Evolutionary conservation across 1,140 invertebrate genomes (phyloP), one percentile per base, ranked within the genome.

Genomic region (Caenorhabditis brenneri): DNA sequence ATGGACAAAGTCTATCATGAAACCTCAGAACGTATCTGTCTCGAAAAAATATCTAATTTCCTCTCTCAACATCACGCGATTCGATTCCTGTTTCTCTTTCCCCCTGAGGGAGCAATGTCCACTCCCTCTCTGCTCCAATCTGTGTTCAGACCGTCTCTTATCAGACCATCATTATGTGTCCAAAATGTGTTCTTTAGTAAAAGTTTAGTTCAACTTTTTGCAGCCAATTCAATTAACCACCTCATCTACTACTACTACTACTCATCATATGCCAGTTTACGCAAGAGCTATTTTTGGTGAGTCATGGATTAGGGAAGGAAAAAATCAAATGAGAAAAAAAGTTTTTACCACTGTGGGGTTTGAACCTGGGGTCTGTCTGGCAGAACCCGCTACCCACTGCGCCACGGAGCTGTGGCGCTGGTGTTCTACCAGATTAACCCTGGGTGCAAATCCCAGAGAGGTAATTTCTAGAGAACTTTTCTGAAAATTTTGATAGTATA

Each of bases 21-120:
- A 51, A 22, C 53, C 51, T 55, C 53, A 0, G 27, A 27, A 19
- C 19, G 27, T n/a, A 24, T 55, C 53, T 55, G 22, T n/a, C n/a
- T n/a, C n/a, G n/a, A n/a, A n/a, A n/a, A 55, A 55, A 55, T 27
- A 19, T 27, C 22, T 2, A 55, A 55, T n/a, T 55, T 27, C 22
- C 5, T 42, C 39, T 6, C 9, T 29, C 9, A 27, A 12, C 10
- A 74, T 74, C 65, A 74, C 65, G 65, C 65, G 65, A 74, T 74
- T 42, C n/a, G n/a, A 24, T 31, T 24, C 53, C 24, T 16, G 6
- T n/a, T 6, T 51, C 48, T 4, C 39, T 51, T 9, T 22, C n/a
- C n/a, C n/a, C n/a, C n/a, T n/a, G n/a, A n/a, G 65, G 65, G 65
- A 74, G 29, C 65, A 74, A 74, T 74, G 65, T 74, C 36, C 65